These are phyloP conservation scores for Phyllostomus hastatus DNA, from an alignment of 2,113 vertebrate genomes.

Conservation along the genomic window DNA sequence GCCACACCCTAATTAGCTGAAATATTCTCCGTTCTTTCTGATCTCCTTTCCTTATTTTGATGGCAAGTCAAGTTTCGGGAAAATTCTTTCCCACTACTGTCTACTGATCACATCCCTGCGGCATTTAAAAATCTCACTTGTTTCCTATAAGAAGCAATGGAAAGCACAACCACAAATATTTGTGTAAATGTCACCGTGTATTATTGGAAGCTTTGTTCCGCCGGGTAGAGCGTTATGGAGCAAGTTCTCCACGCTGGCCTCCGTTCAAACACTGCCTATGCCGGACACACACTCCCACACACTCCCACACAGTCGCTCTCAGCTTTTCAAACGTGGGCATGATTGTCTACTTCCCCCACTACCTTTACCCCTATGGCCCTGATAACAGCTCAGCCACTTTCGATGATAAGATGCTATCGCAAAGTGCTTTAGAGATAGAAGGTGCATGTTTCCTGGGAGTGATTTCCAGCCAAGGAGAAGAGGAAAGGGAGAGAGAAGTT, in stretches of 20 bases:
- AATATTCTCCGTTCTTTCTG: slow-evolving; percentile 72
- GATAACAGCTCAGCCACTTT: neutral
- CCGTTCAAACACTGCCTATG: slow-evolving; percentile 22
- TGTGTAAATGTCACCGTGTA: slow-evolving; percentile 81
- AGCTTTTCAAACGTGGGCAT: neutral
- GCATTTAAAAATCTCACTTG: slow-evolving; percentile 79
- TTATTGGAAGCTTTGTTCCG: slow-evolving; percentile 81
- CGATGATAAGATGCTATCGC: neutral
- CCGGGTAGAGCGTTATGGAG: slow-evolving; percentile 50
- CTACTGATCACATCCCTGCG: slow-evolving; percentile 83
- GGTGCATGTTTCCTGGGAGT: neutral
- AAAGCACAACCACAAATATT: slow-evolving; percentile 83
- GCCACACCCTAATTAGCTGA: slow-evolving; percentile 74
- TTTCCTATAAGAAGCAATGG: slow-evolving; percentile 85
- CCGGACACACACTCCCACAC: neutral
- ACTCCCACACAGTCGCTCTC: neutral
- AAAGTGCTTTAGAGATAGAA: neutral
- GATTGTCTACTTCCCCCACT: neutral
- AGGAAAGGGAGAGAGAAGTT: neutral
- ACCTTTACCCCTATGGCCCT: neutral
- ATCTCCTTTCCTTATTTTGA: slow-evolving; percentile 81
- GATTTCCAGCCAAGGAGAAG: neutral
- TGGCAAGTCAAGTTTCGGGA: slow-evolving; percentile 72
- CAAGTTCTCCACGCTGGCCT: slow-evolving; percentile 57
- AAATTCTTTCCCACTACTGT: slow-evolving; percentile 85